Base-by-base conservation (phyloP, 2,888 invertebrate genomes). In the Drosophila limbata region DNA sequence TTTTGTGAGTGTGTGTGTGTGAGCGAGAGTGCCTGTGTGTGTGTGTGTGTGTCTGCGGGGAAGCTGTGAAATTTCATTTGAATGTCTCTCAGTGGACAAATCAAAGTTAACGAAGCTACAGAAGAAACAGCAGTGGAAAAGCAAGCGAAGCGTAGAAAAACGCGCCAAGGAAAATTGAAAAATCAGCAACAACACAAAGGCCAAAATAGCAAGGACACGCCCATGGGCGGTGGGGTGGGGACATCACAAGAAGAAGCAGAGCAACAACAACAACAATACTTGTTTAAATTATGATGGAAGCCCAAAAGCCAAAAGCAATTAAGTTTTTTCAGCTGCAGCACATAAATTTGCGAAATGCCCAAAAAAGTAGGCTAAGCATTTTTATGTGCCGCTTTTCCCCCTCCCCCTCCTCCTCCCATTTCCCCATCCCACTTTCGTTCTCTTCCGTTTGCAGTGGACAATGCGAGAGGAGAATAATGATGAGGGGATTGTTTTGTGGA, bases 31-130 rank as follows among this genome's bases (percentile, higher is more conserved):
- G 59, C 13, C 35, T 28, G 47, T 11, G 15, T 21, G 35, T 61
- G 52, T 50, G 44, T 42, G 44, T 57, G 35, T 61, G 52, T 50
- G 44, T 42, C 40, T 57, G 45, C 21, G 60, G 31, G 37, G 57
- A 52, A 69, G 61, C 68, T 72, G 69, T 44, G 55, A 70, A 77
- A 83, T 88, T 83, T 85, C 71, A 83, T 80, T 86, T 83, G 81
- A 88, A 84, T 88, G 81, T 77, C 73, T 77, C 84, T 88, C 89
- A 70, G 81, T 84, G 87, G 84, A 84, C 89, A 84, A 88, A 88
- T 84, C 89, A 88, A 84, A 88, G 81, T 70, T 84, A 84, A 84
- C 89, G 74, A 68, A 72, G 78, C 72, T 53, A 9, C 67, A 39
- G 55, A 50, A 15, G 15, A 35, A 44, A n/a, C 39, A 42, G 33